Evolutionary conservation across 2,888 invertebrate species (phyloP), one percentile per base, ranked within the genome.

Genomic region (Patella depressa): DNA sequence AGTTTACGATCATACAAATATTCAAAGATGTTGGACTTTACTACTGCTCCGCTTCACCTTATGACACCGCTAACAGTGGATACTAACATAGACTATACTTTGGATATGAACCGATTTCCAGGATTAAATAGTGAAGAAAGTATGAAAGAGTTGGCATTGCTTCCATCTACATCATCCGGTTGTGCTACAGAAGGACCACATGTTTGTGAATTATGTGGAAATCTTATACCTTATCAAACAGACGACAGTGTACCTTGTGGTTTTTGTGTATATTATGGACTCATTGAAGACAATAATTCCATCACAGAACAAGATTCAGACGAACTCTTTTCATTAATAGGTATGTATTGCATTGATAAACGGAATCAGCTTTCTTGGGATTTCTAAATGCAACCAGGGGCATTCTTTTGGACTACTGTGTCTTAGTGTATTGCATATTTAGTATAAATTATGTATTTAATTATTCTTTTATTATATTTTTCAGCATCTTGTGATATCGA

Each of bases 181-280:
- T 24, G 11, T 19, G 65, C 11, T 24, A 24, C 24, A 24, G 19
- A 19, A 65, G 65, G 19, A 65, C 65, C 65, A 9, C 12, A 24
- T 65, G 65, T 65, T 65, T 65, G 65, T 65, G 65, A 65, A 65
- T 15, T 65, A 15, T 65, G 65, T 65, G 65, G 65, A 24, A 65
- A 65, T 65, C 19, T 65, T 24, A 65, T 65, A 24, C 65, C 65
- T 11, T 65, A 65, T 24, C 19, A 3, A 24, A 19, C 65, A 65
- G 65, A 19, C 65, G 19, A 24, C 19, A 24, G 19, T 65, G 19
- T 24, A 14, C 19, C 65, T 24, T 65, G 65, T 65, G 65, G 65
- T 11, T 65, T 65, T 14, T 65, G 65, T 19, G 65, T 65, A 12
- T 65, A 65, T 24, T 65, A 65, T 24, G 65, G 65, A 17, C 24